Evolutionary conservation across 2,888 invertebrate genomes (phyloP), one percentile per base, ranked within the genome.

Genomic region (Nematopogon swammerdamellus): DNA sequence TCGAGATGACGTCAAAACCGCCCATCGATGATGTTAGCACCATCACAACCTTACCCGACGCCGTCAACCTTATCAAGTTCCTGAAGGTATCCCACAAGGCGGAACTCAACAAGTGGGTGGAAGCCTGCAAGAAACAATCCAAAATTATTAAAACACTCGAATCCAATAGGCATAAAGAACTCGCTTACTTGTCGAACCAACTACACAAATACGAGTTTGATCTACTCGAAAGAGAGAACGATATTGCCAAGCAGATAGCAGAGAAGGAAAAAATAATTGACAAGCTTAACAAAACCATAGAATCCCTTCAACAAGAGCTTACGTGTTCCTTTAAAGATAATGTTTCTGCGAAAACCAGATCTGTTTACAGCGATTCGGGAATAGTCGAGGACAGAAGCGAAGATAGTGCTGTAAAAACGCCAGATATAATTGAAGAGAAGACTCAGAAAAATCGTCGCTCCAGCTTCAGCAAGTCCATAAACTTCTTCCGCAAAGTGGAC

Each of bases 11-110:
- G 36, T 36, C 36, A 14, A 36, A 36, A 14, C 8, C 36, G 3
- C 3, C 8, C n/a, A 14, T 36, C 11, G 36, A 36, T 14, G 36
- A 36, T 14, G 8, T 36, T 14, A 14, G 36, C n/a, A 36, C 6
- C 36, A 36, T 36, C 36, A 60, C 70, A 54, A 69, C 73, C 48
- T 58, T 79, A 49, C 79, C 77, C 59, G 79, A 79, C 60, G 79
- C 79, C 54, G 64, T 72, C 57, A 79, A 79, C 59, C 63, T 73
- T 51, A 77, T 79, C 54, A 76, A 74, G 62, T 79, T 77, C 61
- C 63, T 79, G 47, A 71, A 67, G 55, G 70, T 71, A 52, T 66
- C 79, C 59, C 79, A 79, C 59, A 76, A 73, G 62, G 67, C 72
- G 63, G 79, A 79, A 65, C 65, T 73, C 46, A 52, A 58, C n/a